Conservation (phyloP, 2,113 vertebrate species). For the Cyphomyrus discorhynchus region DNA sequence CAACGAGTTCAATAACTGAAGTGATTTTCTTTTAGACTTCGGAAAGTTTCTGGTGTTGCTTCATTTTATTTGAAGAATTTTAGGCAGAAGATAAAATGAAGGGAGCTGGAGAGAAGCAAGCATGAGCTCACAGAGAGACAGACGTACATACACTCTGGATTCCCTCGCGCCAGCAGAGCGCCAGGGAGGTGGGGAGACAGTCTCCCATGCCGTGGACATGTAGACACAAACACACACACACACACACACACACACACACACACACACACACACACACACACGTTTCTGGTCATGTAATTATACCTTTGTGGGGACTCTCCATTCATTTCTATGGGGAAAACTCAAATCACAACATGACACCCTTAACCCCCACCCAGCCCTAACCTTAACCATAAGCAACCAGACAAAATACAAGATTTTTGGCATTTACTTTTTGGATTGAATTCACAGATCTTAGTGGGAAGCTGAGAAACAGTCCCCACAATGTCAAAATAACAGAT, state of each 20-base stretch:
- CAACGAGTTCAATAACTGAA: not conserved
- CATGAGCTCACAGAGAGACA: conserved; percentile 4
- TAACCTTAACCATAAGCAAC: too few species aligned
- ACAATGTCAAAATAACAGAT: too few species aligned
- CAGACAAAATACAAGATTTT: too few species aligned
- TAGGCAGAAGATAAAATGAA: not conserved
- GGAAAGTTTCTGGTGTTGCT: conserved; percentile 1
- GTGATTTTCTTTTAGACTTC: not conserved
- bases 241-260: not conserved
- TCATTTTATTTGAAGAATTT: conserved; percentile 17
- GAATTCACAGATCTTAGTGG: too few species aligned
- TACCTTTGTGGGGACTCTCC: too few species aligned
- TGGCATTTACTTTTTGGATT: too few species aligned
- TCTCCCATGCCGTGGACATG: not conserved
- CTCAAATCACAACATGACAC: too few species aligned
- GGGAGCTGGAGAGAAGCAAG: not conserved
- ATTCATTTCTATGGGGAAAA: too few species aligned
- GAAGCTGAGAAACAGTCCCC: too few species aligned
- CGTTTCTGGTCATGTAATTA: too few species aligned
- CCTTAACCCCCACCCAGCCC: too few species aligned
- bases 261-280: not conserved
- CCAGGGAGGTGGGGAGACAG: not conserved
- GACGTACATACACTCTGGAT: not conserved
- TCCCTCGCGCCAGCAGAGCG: not conserved
- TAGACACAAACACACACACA: not conserved